These are phyloP conservation scores for Anoplius nigerrimus DNA, from an alignment of 2,888 invertebrate species.

Conservation along the genomic window DNA sequence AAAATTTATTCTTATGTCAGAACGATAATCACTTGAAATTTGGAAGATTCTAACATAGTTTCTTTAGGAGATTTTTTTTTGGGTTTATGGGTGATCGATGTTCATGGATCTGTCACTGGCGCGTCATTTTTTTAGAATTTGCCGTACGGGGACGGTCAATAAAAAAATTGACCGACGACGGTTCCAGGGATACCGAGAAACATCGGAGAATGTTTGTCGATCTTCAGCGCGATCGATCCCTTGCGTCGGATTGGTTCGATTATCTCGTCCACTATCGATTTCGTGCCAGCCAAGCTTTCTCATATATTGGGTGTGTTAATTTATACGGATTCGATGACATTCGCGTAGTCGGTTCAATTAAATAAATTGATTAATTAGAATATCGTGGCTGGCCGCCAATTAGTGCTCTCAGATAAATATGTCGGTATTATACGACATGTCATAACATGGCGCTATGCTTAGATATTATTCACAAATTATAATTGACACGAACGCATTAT, in stretches of 20 bases:
- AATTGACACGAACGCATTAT: no score
- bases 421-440: no score
- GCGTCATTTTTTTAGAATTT: constrained; percentile 21
- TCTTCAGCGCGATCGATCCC: neutral
- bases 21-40: constrained; percentile 34
- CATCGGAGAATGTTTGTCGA: constrained; percentile 10
- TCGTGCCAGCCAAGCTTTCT: no score
- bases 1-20: no score
- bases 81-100: constrained; percentile 5
- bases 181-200: constrained; percentile 28
- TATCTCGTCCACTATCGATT: constrained; percentile 1
- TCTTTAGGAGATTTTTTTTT: constrained; percentile 7
- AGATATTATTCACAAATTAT: no score
- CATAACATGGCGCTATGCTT: no score
- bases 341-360: no score
- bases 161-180: constrained; percentile 17
- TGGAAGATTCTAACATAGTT: constrained; percentile 18
- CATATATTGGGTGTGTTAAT: no score
- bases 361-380: no score
- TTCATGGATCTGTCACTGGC: constrained; percentile 13
- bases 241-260: constrained; percentile 1
- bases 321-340: no score
- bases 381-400: no score
- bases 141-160: constrained; percentile 23
- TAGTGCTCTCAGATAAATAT: no score